Evolutionary conservation across 2,797 vertebrate species (phyloP).

Genomic region (Strix occidentalis): DNA sequence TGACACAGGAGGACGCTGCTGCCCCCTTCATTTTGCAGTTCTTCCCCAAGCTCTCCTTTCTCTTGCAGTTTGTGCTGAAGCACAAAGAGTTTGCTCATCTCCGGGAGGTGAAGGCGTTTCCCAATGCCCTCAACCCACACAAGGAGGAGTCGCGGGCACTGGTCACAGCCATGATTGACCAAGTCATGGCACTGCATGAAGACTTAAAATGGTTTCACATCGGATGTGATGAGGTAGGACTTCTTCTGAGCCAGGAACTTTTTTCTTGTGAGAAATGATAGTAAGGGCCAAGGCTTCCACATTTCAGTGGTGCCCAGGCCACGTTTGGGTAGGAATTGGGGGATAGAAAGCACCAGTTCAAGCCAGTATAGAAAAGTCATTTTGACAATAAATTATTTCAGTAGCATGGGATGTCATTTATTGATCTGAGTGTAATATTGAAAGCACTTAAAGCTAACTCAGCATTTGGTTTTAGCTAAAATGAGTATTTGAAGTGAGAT

Average conservation of each 20-base stretch:
- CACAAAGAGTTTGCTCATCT: constrained; percentile 82
- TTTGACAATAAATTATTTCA: neutral
- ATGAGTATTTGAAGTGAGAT: neutral
- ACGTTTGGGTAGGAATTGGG: neutral
- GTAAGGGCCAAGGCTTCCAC: neutral
- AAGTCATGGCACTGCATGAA: constrained; percentile 87
- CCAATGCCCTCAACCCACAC: constrained; percentile 92
- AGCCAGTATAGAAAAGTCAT: neutral
- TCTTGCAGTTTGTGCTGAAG: constrained; percentile 90
- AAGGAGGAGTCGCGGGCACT: constrained; percentile 79
- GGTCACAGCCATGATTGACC: constrained; percentile 87
- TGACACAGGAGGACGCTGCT: accelerated
- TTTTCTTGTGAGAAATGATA: neutral
- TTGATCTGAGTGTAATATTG: neutral
- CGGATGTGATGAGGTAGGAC: constrained; percentile 80
- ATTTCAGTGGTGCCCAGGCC: neutral
- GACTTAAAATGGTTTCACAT: constrained; percentile 76
- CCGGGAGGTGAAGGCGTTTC: constrained; percentile 84
- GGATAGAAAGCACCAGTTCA: neutral
- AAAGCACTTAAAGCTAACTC: neutral
- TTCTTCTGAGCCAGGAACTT: neutral
- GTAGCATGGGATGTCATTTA: neutral
- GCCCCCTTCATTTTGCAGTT: accelerated
- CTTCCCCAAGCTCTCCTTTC: neutral
- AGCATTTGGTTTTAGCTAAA: neutral